Base-by-base conservation (phyloP, 2,888 invertebrate species). In the Agrotis ipsilon region DNA sequence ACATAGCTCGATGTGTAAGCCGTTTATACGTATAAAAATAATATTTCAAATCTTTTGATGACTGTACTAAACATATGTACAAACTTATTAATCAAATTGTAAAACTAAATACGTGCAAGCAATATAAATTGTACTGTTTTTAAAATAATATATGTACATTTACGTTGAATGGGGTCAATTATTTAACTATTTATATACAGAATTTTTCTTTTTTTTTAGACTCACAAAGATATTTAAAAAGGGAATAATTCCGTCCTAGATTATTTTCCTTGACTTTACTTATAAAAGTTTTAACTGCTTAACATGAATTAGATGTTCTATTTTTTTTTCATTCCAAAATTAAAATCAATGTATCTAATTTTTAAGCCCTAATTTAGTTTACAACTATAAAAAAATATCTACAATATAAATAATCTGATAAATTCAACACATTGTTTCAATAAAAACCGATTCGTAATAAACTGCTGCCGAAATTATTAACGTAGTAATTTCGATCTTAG, bases 111-210 rank as follows among this genome's bases (percentile, higher is more conserved):
- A 58, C 11, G 46, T 62, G 58, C 61, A 76, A 67, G 63, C 49
- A 65, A 58, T 5, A 60, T 65, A 45, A 67, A 81, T 79, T 79
- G 77, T 79, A 81, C 77, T 71, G 18, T 59, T 60, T 61, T 45
- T 51, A 62, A 69, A 80, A 71, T 24, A 32, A 64, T 70, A 64
- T 70, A 75, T 76, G 54, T 81, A 79, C 71, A 80, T 64, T 55
- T 21, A 24, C 4, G 63, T 61, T 39, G 13, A 45, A 24, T 46
- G 13, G 14, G 24, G 0, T 60, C 3, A 49, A 19, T 24, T 18
- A 16, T 45, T 45, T 45, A 19, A 48, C 49, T 51, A 67, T 3
- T 14, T 43, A 63, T 72, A 4, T 74, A 55, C 55, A 74, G 4
- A 55, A n/a, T n/a, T 55, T 27, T 43, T 16, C n/a, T n/a, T n/a